These are phyloP conservation scores for Tragulus kanchil DNA, from an alignment of 2,113 vertebrate species.

Conservation along the genomic window DNA sequence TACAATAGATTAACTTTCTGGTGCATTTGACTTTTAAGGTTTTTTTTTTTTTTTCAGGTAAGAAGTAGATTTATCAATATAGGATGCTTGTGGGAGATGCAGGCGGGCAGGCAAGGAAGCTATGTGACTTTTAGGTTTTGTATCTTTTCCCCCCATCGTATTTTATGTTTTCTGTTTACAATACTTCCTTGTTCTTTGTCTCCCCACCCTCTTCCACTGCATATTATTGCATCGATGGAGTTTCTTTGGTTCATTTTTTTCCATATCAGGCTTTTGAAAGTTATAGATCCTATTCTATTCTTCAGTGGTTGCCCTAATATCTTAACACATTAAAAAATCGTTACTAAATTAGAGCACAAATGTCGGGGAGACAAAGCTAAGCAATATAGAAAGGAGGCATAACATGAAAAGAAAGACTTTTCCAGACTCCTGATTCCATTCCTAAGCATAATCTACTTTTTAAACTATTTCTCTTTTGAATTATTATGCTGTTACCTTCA, in stretches of 20 bases:
- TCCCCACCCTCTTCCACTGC: not conserved
- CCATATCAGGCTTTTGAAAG: slow-evolving; percentile 64
- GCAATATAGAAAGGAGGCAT: slow-evolving; percentile 23
- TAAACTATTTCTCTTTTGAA: slow-evolving; percentile 38
- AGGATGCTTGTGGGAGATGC: no score
- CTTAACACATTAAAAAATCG: slow-evolving; percentile 79
- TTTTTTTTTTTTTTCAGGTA: no score
- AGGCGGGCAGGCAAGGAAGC: no score
- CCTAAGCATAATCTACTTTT: not conserved
- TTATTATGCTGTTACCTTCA: not conserved
- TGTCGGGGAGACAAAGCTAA: not conserved
- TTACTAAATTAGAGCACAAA: slow-evolving; percentile 74
- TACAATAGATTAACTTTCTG: not conserved
- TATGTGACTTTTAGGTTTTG: not conserved
- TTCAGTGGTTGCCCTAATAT: slow-evolving; percentile 73
- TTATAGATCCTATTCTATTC: slow-evolving; percentile 68
- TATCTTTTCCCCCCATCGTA: not conserved
- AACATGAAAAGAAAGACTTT: slow-evolving; percentile 20
- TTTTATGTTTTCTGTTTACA: not conserved
- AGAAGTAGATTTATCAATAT: no score
- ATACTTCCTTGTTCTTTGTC: not conserved
- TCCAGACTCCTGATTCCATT: not conserved
- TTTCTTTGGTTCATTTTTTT: slow-evolving; percentile 71
- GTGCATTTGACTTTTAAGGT: not conserved
- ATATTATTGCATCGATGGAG: slow-evolving; percentile 24